Base-by-base conservation (phyloP, 2,113 vertebrate species). In the Bufo gargarizans region DNA sequence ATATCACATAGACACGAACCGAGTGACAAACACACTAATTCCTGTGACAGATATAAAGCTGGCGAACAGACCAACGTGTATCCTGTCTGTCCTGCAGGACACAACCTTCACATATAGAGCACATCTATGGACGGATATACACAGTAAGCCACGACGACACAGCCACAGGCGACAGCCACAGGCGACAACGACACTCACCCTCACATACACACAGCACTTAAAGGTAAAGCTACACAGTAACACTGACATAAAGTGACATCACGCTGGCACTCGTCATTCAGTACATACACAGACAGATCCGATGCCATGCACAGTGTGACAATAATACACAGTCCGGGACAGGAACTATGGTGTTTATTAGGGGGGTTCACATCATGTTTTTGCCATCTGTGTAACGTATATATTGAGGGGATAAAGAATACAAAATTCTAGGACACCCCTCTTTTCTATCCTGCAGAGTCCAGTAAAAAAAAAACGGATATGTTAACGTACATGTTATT, bases 1-100 rank as follows among this genome's bases (percentile, higher is more conserved):
- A 82, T 16, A 77, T 63, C 72, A 84, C 80, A 88, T 74, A 49
- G 45, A 45, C 71, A 77, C 71, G 65, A 9, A 82, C 7, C 58
- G 9, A 50, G 13, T 14, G 20, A 33, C 50, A 50, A 63, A 67
- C 59, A 69, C 58, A 78, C 59, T 82, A 67, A 82, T 74, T 47
- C 14, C 71, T 80, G 77, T 80, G 77, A 80, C 50, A 22, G 49
- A 79, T 63, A 82, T 6, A 80, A 71, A 47, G 16, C 72, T 4
- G 65, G 49, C 45, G 9, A 45, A 74, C 58, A 77, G 84, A 61
- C 61, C 69, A 33, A 85, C 65, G 74, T 43, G 69, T 53, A 72
- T 17, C 11, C 47, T 72, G 83, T 84, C 22, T 72, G 67, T 84
- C 49, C 50, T 22, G 33, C 65, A 84, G 50, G 33, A 74, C 43